Base-by-base conservation (phyloP, 2,888 invertebrate genomes). In the Marronus borbonicus region DNA sequence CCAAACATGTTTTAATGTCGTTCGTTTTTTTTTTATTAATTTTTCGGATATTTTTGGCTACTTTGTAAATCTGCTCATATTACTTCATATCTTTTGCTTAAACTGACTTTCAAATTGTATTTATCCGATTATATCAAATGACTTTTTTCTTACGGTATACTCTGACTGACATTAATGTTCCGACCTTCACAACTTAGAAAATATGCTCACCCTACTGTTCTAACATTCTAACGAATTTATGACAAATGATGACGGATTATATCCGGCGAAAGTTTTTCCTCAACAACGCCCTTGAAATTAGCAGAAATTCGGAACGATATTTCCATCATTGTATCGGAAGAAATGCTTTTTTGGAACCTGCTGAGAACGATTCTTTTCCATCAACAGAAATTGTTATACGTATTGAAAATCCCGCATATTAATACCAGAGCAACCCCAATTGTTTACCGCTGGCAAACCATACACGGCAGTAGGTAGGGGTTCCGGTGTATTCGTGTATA, bases 361-460 rank as follows among this genome's bases (percentile, higher is more conserved):
- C 74, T 62, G 74, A 74, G 44, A 20, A 20, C 39, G 12, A 36
- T 74, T 62, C 62, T 68, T 68, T 55, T 68, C 68, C 49, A 28
- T 68, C 49, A 28, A 49, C 44, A 62, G 74, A 17, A 74, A 39
- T 58, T 58, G 28, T 60, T 62, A 62, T 17, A 70, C 55, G 28
- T 31, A 12, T 36, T 17, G 72, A 28, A 14, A 28, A 14, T 74
- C 74, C 74, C 74, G 74, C 74, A 74, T 74, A 36, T 62, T 74
- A 74, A 74, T 44, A 60, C 58, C 58, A 14, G 58, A 24, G 17
- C 55, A 50, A 14, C 39, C 36, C 17, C 68, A 24, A 74, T 74
- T 74, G 74, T 74, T 74, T 74, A 74, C 74, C 74, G 20, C 49
- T 20, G 44, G 62, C 39, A 74, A 31, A 65, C 39, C 31, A 72